Percentiles rank a stretch among this genome's conserved stretches.
Evolutionary conservation across 1,140 invertebrate species (phyloP).

Genomic region (Arion vulgaris): DNA sequence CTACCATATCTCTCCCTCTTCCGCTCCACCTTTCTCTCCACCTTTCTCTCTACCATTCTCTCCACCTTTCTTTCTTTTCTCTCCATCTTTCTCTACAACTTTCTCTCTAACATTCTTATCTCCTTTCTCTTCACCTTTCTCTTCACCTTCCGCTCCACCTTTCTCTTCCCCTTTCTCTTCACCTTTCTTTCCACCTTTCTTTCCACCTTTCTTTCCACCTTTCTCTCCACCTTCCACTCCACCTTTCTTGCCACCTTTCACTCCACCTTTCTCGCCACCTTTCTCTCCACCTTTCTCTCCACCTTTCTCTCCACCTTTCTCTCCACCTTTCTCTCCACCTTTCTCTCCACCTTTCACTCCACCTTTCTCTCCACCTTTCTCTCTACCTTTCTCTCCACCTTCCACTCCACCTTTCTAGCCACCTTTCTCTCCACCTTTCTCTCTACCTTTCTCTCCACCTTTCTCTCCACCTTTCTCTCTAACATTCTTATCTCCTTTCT

Average conservation of each 20-base stretch:
- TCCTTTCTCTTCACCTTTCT: not conserved
- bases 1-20: not conserved
- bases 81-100: not conserved
- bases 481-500: not conserved
- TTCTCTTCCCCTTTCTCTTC: not conserved
- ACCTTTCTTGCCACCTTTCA: not conserved
- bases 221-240: not conserved
- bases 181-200: not conserved
- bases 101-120: not conserved
- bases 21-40: not conserved
- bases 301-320: not conserved
- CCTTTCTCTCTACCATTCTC: not conserved
- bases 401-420: not conserved
- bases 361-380: not conserved
- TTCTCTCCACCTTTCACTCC: not conserved
- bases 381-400: not conserved
- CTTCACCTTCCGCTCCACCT: not conserved
- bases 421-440: not conserved
- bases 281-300: not conserved
- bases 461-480: not conserved
- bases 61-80: not conserved
- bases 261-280: not conserved
- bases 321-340: not conserved
- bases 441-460: not conserved
- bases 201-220: not conserved